Conservation (phyloP, 2,113 vertebrate species). For the Hystrix cristata region DNA sequence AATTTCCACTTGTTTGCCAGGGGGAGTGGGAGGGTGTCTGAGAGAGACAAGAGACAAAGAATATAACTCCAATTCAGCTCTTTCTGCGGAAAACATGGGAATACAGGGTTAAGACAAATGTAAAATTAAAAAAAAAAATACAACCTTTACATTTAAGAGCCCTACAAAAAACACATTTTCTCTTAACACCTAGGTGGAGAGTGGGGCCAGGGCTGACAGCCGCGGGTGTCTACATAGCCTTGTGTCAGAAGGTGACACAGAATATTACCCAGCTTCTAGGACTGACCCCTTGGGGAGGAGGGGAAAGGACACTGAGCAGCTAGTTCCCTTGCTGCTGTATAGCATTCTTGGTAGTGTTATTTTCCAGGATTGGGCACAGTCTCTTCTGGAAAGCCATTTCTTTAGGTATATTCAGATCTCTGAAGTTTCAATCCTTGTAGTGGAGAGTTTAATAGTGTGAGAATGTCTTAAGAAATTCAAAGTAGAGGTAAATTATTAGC, state of each 20-base stretch:
- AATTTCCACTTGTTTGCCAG: slow-evolving; percentile 89
- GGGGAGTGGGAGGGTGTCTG: slow-evolving; percentile 76
- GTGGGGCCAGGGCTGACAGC: background rate
- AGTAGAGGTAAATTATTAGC: background rate
- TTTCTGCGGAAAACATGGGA: slow-evolving; percentile 6
- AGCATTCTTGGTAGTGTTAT: background rate
- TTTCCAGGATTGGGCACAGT: background rate
- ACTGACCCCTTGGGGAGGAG: background rate
- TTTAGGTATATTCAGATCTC: background rate
- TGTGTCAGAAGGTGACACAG: background rate
- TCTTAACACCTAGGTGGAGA: background rate
- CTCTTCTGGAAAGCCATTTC: background rate
- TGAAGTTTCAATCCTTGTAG: background rate
- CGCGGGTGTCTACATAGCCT: background rate
- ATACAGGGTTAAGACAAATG: slow-evolving; percentile 42
- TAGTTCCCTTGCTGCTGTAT: background rate
- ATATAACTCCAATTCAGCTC: slow-evolving; percentile 68
- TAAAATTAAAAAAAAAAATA: background rate
- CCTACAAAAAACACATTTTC: background rate
- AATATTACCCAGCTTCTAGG: accelerated
- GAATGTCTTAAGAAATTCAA: background rate
- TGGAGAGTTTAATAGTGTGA: background rate
- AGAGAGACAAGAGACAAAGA: slow-evolving; percentile 72
- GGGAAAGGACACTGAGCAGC: background rate
- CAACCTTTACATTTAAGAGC: background rate